Base-by-base conservation (phyloP, 35 echinoderm and acorn worm species). In the Patiria miniata region DNA sequence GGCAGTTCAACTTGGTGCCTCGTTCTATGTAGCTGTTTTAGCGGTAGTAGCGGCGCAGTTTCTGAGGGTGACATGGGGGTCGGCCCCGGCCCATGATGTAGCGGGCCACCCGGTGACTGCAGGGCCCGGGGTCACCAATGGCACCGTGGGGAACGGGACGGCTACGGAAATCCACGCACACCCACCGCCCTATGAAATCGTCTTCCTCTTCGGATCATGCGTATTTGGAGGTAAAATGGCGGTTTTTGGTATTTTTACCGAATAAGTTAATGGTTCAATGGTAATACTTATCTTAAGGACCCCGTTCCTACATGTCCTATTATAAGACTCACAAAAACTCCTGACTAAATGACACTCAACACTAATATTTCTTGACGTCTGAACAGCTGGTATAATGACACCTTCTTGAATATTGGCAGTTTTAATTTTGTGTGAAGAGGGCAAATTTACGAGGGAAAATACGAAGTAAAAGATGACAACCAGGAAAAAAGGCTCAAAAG, bases 141-240 rank as follows among this genome's bases (percentile, higher is more conserved):
- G 38, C 8, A n/a, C 28, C 8, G 16, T 16, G 10, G n/a, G 9
- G 28, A 61, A 85, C 23, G 83, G 2, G 23, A 39, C 54, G 14
- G 59, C 34, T 8, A 21, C 18, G 32, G 56, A 40, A 18, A 33
- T 36, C 8, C 39, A 47, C 7, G 14, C 39, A 18, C 26, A 50
- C 12, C 83, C 86, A 21, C 39, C 83, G 21, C 83, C 90, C 18
- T 50, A 82, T 52, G 86, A 89, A 7, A 80, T 93, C 14, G 44
- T 78, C 19, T 93, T 93, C 38, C 53, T 93, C 12, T 93, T 89
- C 78, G 91, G 91, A 83, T 89, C 79, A 52, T 93, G 91, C 84
- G 77, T 93, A 29, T 79, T 65, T 77, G 91, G 91, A 34, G 91
- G 91, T 93, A 85, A 88, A 39, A 32, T 21, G 21, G 9, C 8